phyloP scores from a whole-genome alignment of 1,140 invertebrate species.

The Ephestia elutella region DNA sequence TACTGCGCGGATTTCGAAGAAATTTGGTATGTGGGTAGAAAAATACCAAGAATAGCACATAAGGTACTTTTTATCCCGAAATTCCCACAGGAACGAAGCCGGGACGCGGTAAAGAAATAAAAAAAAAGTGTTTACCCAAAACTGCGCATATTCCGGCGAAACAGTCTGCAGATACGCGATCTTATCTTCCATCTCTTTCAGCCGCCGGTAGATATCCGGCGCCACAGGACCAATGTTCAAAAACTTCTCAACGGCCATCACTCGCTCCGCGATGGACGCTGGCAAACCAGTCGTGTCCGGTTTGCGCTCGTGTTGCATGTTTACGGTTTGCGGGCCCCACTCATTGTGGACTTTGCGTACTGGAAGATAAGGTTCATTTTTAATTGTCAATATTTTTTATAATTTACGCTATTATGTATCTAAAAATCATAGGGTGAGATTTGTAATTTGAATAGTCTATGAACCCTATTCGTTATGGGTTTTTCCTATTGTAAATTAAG shows the following conservation, averaged over 20 bases:
- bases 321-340: conserved; percentile 58
- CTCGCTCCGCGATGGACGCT: conserved; percentile 41
- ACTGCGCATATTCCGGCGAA: conserved; percentile 81
- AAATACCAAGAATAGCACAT: no score
- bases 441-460: no score
- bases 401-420: background rate
- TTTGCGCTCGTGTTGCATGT: background rate
- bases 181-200: conserved; percentile 81
- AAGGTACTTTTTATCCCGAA: no score
- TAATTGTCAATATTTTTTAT: background rate
- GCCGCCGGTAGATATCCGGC: conserved; percentile 77
- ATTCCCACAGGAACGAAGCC: no score
- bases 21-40: no score
- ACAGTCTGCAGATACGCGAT: conserved; percentile 79
- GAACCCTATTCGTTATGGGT: no score
- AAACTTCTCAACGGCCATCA: conserved; percentile 39
- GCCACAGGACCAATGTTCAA: conserved; percentile 72
- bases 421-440: no score
- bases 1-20: no score
- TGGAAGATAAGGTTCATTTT: conserved; percentile 20
- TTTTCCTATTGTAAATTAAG: no score
- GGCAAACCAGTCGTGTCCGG: conserved; percentile 22
- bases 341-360: conserved; percentile 59
- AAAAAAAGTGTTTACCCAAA: conserved; percentile 72
- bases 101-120: no score